These are phyloP conservation scores for Drosophila albomicans DNA, from an alignment of 1,140 invertebrate genomes.

Conservation along the genomic window DNA sequence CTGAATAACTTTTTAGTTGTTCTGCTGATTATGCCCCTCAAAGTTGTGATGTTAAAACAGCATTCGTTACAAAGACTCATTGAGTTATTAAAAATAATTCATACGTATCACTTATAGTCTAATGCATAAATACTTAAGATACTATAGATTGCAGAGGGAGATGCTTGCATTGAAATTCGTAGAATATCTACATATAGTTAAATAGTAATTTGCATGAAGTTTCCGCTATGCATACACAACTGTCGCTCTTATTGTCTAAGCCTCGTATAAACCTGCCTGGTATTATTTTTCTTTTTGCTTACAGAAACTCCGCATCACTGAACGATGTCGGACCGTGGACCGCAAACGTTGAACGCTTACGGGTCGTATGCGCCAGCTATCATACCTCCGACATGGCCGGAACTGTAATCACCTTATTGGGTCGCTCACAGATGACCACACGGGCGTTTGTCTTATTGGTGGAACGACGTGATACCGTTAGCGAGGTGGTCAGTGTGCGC, in stretches of 20 bases:
- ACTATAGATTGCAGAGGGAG: slow-evolving; percentile 29
- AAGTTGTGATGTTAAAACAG: background rate
- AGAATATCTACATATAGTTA: slow-evolving; percentile 37
- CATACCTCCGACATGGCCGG: slow-evolving; percentile 84
- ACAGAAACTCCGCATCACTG: slow-evolving; percentile 72
- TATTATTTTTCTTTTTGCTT: slow-evolving; percentile 14
- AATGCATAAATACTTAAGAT: slow-evolving; percentile 57
- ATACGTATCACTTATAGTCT: slow-evolving; percentile 17
- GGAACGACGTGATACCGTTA: slow-evolving; percentile 77
- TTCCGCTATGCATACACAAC: slow-evolving; percentile 48
- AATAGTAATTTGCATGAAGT: slow-evolving; percentile 35
- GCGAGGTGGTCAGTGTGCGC: slow-evolving; percentile 81
- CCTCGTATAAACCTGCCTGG: slow-evolving; percentile 43
- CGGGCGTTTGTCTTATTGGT: slow-evolving; percentile 76
- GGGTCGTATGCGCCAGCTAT: slow-evolving; percentile 74
- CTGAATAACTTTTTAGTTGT: no score
- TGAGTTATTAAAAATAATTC: background rate
- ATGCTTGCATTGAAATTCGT: slow-evolving; percentile 64
- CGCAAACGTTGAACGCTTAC: slow-evolving; percentile 64
- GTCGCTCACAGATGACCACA: slow-evolving; percentile 79
- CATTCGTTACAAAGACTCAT: slow-evolving; percentile 2
- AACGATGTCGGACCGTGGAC: slow-evolving; percentile 69
- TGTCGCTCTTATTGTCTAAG: slow-evolving; percentile 77
- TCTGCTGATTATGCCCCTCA: background rate
- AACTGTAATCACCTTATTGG: slow-evolving; percentile 67